Conservation (phyloP, 2,888 invertebrate genomes). For the Meteorus cinctellus region DNA sequence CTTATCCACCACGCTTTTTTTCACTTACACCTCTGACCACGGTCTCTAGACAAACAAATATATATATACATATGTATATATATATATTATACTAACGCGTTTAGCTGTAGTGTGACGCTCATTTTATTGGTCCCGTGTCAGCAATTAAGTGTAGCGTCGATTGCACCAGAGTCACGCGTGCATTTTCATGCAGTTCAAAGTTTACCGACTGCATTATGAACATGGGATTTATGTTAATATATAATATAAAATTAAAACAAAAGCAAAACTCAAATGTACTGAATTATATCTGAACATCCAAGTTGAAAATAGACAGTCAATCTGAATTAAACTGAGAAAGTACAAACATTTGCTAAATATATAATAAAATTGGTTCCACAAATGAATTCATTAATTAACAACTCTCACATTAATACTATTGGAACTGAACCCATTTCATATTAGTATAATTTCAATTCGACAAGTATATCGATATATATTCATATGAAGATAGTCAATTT, state of each 20-base stretch:
- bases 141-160: constrained; percentile 61
- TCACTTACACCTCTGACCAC: background rate
- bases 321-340: too few species aligned
- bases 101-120: constrained; percentile 32
- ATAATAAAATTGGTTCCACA: too few species aligned
- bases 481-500: background rate
- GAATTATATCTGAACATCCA: background rate
- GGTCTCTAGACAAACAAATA: too few species aligned
- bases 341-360: too few species aligned
- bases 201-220: constrained; percentile 2
- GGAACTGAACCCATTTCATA: too few species aligned
- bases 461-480: too few species aligned
- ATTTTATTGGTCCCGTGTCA: constrained; percentile 60
- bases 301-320: too few species aligned
- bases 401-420: too few species aligned
- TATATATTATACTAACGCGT: constrained; percentile 12
- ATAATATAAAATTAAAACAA: background rate
- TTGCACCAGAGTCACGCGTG: constrained; percentile 57
- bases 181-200: background rate
- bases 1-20: constrained; percentile 45
- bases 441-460: too few species aligned
- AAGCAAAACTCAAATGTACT: background rate
- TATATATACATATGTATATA: too few species aligned
- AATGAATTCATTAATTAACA: too few species aligned
- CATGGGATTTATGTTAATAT: background rate